These are phyloP conservation scores for Pseudochromis fuscus DNA, from an alignment of 2,797 vertebrate species.

Conservation along the genomic window DNA sequence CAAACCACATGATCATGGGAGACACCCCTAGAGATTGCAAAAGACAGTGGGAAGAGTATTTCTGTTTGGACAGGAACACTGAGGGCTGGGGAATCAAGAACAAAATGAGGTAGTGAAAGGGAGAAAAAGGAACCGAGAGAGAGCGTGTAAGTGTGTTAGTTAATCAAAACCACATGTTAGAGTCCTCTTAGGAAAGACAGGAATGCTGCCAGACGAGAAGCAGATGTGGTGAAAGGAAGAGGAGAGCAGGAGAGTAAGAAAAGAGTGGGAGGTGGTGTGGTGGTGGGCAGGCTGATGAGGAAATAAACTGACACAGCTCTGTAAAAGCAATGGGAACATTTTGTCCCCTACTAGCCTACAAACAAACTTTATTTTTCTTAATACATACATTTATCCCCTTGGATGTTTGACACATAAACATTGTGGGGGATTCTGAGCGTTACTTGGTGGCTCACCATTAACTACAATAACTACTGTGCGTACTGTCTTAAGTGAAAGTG, in stretches of 20 bases:
- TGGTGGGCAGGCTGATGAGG: neutral
- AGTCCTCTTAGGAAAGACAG: slow-evolving; percentile 58
- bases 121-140: slow-evolving; percentile 17
- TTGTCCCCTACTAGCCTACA: neutral
- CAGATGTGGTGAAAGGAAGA: slow-evolving; percentile 61
- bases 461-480: too few relatives aligned
- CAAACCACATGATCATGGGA: neutral
- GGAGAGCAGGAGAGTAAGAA: neutral
- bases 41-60: slow-evolving; percentile 15
- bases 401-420: too few relatives aligned
- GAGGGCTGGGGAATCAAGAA: slow-evolving; percentile 25
- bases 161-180: slow-evolving; percentile 74
- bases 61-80: slow-evolving; percentile 7
- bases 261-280: neutral
- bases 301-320: slow-evolving; percentile 10
- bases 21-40: neutral
- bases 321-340: slow-evolving; percentile 18
- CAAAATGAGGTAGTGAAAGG: slow-evolving; percentile 36
- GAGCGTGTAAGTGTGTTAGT: slow-evolving; percentile 23
- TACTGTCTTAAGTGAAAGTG: too few relatives aligned
- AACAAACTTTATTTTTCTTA: too few relatives aligned
- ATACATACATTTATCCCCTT: too few relatives aligned
- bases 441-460: too few relatives aligned
- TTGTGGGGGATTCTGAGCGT: too few relatives aligned
- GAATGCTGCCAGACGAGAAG: slow-evolving; percentile 68